A percentile compares a stretch with the other conserved stretches of the same genome.
phyloP scores from a whole-genome alignment of 2,888 invertebrate genomes.

The Napeogenes sylphis region DNA sequence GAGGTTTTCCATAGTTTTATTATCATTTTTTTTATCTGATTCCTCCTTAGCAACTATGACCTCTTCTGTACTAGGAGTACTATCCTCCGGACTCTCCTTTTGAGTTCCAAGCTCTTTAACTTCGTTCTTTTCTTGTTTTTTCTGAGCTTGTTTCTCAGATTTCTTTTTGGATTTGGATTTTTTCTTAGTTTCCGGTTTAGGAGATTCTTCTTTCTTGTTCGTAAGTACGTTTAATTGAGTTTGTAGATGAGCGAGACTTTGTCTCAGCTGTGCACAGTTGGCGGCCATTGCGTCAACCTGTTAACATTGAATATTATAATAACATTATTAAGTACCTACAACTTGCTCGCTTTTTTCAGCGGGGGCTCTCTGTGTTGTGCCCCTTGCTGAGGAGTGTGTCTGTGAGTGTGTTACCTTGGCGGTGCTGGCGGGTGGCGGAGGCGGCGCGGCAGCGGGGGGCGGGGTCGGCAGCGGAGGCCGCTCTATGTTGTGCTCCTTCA shows the following conservation, averaged over 20 bases:
- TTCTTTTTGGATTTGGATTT: slow-evolving; percentile 68
- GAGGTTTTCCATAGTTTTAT: slow-evolving; percentile 55
- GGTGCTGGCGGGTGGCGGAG: slow-evolving; percentile 41
- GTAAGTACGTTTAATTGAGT: slow-evolving; percentile 74
- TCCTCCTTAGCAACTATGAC: slow-evolving; percentile 34
- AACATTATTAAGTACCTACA: no score
- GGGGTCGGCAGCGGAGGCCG: slow-evolving; percentile 72
- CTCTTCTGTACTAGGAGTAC: slow-evolving; percentile 33
- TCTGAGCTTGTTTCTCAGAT: slow-evolving; percentile 42
- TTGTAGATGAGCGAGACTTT: slow-evolving; percentile 78
- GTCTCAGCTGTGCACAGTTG: slow-evolving; percentile 78
- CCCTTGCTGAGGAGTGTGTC: background rate
- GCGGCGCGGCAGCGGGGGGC: slow-evolving; percentile 53
- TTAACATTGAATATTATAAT: no score
- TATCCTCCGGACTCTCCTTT: slow-evolving; percentile 27
- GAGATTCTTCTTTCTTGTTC: slow-evolving; percentile 52
- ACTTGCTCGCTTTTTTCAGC: no score
- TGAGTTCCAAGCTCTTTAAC: slow-evolving; percentile 36
- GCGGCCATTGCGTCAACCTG: slow-evolving; percentile 79
- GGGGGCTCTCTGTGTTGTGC: no score
- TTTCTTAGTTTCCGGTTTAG: slow-evolving; percentile 60
- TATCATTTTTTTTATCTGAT: slow-evolving; percentile 47
- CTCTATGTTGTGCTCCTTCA: slow-evolving; percentile 78
- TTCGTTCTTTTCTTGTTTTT: slow-evolving; percentile 39
- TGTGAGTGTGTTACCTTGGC: slow-evolving; percentile 50